phyloP scores from a whole-genome alignment of 2,888 invertebrate genomes.

The Micoletzkya japonica region DNA sequence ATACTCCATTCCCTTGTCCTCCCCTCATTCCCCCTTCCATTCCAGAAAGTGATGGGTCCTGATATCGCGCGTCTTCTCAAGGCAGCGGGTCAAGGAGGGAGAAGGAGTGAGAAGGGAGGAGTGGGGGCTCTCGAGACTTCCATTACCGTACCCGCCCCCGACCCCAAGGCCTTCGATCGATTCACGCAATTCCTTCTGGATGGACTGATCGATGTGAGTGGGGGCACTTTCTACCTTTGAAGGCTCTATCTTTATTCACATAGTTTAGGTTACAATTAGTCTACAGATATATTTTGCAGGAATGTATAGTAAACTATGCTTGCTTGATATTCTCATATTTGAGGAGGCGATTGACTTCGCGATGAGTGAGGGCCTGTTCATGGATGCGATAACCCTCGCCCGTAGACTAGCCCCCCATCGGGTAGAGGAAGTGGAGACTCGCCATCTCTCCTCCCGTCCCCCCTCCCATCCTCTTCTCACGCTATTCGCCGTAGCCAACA shows the following conservation, averaged over 20 bases:
- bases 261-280: too few relatives aligned
- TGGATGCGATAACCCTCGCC: conserved; percentile 53
- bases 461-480: conserved; percentile 55
- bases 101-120: conserved; percentile 24
- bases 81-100: conserved; percentile 28
- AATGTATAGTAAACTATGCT: too few relatives aligned
- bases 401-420: conserved; percentile 31
- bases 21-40: too few relatives aligned
- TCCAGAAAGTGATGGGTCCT: conserved; percentile 58
- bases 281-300: too few relatives aligned
- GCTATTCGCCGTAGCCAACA: conserved; percentile 53
- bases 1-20: too few relatives aligned
- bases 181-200: conserved; percentile 53
- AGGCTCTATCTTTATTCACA: neutral
- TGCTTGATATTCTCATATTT: too few relatives aligned
- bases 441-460: conserved; percentile 50
- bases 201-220: conserved; percentile 55
- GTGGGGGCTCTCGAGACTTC: neutral
- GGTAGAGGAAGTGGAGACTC: conserved; percentile 48
- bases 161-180: conserved; percentile 39
- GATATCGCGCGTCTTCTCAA: conserved; percentile 55
- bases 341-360: conserved; percentile 59
- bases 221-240: neutral
- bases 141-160: conserved; percentile 23
- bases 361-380: conserved; percentile 50